Conservation (phyloP, 1,140 invertebrate genomes). For the Platyura marginata region DNA sequence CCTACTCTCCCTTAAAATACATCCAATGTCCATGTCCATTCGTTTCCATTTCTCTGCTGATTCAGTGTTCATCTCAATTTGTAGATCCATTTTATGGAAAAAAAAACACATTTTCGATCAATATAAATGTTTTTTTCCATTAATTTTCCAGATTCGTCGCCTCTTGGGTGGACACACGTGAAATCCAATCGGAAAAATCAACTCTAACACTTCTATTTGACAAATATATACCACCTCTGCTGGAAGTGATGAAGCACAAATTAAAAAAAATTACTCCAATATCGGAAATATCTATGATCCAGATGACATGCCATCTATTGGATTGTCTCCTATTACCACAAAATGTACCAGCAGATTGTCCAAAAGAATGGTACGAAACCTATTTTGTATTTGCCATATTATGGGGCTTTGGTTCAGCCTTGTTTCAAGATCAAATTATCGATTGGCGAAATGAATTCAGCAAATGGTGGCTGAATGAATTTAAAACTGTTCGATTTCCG, state of each 20-base stretch:
- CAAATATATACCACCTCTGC: constrained; percentile 71
- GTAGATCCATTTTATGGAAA: no score
- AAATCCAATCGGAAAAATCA: constrained; percentile 39
- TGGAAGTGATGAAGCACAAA: constrained; percentile 61
- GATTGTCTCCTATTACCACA: constrained; percentile 66
- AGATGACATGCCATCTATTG: constrained; percentile 75
- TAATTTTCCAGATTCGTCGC: constrained; percentile 37
- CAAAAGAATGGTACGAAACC: constrained; percentile 84
- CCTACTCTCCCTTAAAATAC: no score
- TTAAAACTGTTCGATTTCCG: constrained; percentile 83
- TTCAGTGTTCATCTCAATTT: no score
- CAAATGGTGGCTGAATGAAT: constrained; percentile 56
- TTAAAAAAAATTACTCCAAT: constrained; percentile 86
- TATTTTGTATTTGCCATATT: constrained; percentile 83
- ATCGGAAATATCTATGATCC: constrained; percentile 72
- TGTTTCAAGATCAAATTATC: constrained; percentile 73
- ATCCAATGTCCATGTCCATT: no score
- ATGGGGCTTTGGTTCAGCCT: constrained; percentile 83
- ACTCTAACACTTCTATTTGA: constrained; percentile 73
- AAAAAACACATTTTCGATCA: no score
- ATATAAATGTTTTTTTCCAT: no score
- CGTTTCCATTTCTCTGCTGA: no score
- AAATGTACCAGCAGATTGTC: constrained; percentile 66
- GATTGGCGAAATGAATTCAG: constrained; percentile 86
- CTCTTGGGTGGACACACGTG: constrained; percentile 79